Percentiles rank a stretch among this genome's conserved stretches.
These are phyloP conservation scores for Polyommatus iphigenia DNA, from an alignment of 2,888 invertebrate genomes.

Conservation along the genomic window DNA sequence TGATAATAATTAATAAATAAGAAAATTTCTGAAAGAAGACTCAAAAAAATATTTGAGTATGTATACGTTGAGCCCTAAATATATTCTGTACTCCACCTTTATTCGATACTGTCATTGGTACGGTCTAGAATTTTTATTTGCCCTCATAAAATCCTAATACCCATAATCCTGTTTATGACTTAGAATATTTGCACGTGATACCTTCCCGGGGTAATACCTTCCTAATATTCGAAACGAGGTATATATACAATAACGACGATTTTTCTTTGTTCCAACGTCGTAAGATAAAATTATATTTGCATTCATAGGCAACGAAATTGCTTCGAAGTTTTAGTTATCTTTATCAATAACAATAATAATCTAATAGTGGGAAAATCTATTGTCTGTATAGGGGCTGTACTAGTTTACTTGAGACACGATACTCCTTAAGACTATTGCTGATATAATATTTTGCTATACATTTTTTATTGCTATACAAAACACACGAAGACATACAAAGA, in stretches of 20 bases:
- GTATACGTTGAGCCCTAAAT: background rate
- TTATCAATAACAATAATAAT: background rate
- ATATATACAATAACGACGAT: background rate
- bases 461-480: no score
- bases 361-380: background rate
- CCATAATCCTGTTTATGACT: slow-evolving; percentile 6
- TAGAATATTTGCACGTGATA: background rate
- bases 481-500: no score
- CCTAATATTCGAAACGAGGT: background rate
- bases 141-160: slow-evolving; percentile 2
- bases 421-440: no score
- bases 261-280: background rate
- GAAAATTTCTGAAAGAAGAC: no score
- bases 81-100: background rate
- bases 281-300: background rate
- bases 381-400: no score
- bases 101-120: slow-evolving; percentile 8
- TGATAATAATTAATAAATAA: no score
- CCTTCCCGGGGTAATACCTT: background rate
- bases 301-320: background rate
- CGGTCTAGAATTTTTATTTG: background rate
- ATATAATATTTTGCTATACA: no score
- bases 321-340: background rate
- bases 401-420: no score
- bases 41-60: background rate